A percentile compares a stretch with the other conserved stretches of the same genome.
Conservation (phyloP, 2,888 invertebrate species). For the Apomyelois bistriatella region DNA sequence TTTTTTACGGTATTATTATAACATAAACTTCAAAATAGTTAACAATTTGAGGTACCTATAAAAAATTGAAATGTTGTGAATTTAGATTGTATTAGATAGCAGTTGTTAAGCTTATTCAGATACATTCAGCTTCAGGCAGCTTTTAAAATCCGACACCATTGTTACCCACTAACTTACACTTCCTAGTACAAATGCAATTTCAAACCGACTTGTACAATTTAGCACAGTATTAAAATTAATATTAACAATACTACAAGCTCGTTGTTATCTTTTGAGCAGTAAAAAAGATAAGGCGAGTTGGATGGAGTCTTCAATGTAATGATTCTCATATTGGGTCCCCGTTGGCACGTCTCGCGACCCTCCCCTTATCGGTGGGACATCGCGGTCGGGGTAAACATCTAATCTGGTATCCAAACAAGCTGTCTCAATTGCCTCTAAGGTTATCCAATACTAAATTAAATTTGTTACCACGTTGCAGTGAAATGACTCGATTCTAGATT, state of each 20-base stretch:
- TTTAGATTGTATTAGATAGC: no score
- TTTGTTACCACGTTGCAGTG: slow-evolving; percentile 52
- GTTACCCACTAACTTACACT: no score
- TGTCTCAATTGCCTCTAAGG: slow-evolving; percentile 63
- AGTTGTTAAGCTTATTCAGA: no score
- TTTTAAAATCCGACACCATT: no score
- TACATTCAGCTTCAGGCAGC: no score
- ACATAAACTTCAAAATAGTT: no score
- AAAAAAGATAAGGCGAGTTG: slow-evolving; percentile 55
- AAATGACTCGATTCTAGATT: slow-evolving; percentile 34
- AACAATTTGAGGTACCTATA: no score
- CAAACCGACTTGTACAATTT: no score
- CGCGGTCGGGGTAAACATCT: slow-evolving; percentile 65
- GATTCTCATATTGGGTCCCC: slow-evolving; percentile 52
- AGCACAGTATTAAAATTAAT: slow-evolving; percentile 6
- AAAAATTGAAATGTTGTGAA: no score
- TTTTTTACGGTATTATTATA: no score
- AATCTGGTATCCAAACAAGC: slow-evolving; percentile 68
- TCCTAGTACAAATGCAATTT: no score
- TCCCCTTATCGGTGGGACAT: slow-evolving; percentile 63
- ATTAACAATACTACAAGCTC: slow-evolving; percentile 25
- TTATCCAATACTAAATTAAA: slow-evolving; percentile 70
- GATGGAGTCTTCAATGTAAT: slow-evolving; percentile 62
- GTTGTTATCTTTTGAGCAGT: slow-evolving; percentile 44
- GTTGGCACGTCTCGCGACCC: slow-evolving; percentile 55